A percentile compares a stretch with the other conserved stretches of the same genome.
Evolutionary conservation across 2,888 invertebrate species (phyloP).

Genomic region (Noctua janthe): DNA sequence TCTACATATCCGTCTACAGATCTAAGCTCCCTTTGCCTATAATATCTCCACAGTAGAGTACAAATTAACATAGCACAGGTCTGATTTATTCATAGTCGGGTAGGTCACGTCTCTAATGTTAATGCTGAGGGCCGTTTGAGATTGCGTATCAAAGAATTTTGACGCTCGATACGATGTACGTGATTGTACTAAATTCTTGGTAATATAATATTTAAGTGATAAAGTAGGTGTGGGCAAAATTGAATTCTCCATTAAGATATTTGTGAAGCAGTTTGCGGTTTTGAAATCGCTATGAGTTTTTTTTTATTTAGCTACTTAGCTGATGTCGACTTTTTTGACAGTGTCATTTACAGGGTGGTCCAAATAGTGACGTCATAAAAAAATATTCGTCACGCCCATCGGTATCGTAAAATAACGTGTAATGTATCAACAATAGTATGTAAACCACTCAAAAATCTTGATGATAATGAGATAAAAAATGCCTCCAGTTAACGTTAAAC

Average conservation of each 20-base stretch:
- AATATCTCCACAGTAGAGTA: constrained; percentile 42
- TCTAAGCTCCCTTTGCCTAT: constrained; percentile 26
- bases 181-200: constrained; percentile 36
- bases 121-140: constrained; percentile 62
- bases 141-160: constrained; percentile 60
- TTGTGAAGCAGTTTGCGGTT: neutral
- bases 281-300: neutral
- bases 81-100: constrained; percentile 71
- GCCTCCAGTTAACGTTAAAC: too few relatives aligned
- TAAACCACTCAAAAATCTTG: too few relatives aligned
- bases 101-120: constrained; percentile 68
- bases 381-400: too few relatives aligned
- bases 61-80: constrained; percentile 55
- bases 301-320: neutral
- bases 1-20: neutral
- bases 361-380: too few relatives aligned
- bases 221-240: constrained; percentile 1
- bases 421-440: too few relatives aligned
- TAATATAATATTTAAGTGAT: neutral
- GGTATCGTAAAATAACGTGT: too few relatives aligned
- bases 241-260: neutral
- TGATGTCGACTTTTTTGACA: too few relatives aligned
- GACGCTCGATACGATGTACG: constrained; percentile 45
- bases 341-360: too few relatives aligned
- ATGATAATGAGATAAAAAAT: too few relatives aligned